phyloP scores from a whole-genome alignment of 2,888 invertebrate genomes.

The Acanthosoma haemorrhoidale region DNA sequence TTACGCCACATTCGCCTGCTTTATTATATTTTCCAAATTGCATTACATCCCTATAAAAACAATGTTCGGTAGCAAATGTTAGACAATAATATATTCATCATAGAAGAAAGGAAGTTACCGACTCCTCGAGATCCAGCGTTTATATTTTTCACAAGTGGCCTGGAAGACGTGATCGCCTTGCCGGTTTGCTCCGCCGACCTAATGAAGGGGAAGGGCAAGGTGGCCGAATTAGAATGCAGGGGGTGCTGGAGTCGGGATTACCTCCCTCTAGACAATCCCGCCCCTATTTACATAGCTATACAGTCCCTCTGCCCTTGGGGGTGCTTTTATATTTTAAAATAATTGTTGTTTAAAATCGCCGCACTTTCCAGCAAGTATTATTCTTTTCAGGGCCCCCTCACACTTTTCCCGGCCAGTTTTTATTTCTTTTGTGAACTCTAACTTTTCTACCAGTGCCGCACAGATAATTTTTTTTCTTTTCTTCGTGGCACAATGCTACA shows the following conservation, averaged over 20 bases:
- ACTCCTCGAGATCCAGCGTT: too few relatives aligned
- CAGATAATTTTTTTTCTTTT: background rate
- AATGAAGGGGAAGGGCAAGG: constrained; percentile 4
- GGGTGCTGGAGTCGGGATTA: background rate
- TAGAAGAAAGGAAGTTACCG: too few relatives aligned
- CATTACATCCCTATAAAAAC: too few relatives aligned
- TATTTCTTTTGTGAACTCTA: background rate
- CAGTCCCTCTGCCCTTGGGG: background rate
- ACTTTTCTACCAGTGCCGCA: background rate
- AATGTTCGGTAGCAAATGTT: too few relatives aligned
- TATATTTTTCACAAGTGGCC: background rate
- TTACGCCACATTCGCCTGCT: too few relatives aligned
- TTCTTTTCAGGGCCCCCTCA: background rate
- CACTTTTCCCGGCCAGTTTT: background rate
- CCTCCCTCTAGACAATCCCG: background rate
- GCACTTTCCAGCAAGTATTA: background rate
- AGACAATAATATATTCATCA: too few relatives aligned
- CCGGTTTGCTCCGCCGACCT: background rate
- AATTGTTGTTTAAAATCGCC: constrained; percentile 9
- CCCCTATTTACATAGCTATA: constrained; percentile 2
- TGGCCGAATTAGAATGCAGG: background rate
- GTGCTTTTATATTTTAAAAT: constrained; percentile 6
- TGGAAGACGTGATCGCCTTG: background rate
- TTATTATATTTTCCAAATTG: too few relatives aligned
- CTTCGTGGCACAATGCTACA: background rate